Evolutionary conservation across 2,888 invertebrate species (phyloP).

Genomic region (Chelonus formosanus): DNA sequence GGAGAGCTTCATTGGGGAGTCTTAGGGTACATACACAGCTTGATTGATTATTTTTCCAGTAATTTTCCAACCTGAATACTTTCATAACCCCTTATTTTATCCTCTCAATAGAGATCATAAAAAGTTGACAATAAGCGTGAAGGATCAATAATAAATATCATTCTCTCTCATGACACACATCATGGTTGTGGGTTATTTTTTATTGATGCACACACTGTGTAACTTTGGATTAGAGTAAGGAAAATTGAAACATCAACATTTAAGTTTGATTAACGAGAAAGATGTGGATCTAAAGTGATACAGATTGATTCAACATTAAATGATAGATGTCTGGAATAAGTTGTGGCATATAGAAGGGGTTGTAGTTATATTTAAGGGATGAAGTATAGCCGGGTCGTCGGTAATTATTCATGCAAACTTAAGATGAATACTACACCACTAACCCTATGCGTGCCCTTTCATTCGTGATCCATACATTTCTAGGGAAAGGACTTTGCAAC

Average conservation of each 20-base stretch:
- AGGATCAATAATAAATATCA: too few species aligned
- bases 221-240: too few species aligned
- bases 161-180: neutral
- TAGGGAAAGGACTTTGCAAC: constrained; percentile 10
- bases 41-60: constrained; percentile 42
- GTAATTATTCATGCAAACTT: constrained; percentile 19
- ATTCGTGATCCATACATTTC: constrained; percentile 12
- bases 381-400: constrained; percentile 6
- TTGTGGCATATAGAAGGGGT: too few species aligned
- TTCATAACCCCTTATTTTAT: constrained; percentile 6
- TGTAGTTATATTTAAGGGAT: neutral
- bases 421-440: constrained; percentile 8
- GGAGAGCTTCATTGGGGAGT: constrained; percentile 12
- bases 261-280: too few species aligned
- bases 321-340: neutral
- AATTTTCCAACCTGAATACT: constrained; percentile 34
- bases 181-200: too few species aligned
- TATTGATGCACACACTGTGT: too few species aligned
- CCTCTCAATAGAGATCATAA: neutral
- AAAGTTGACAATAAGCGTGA: neutral
- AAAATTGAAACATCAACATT: neutral
- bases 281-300: neutral
- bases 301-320: neutral
- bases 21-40: constrained; percentile 33
- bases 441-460: constrained; percentile 19